phyloP scores from a whole-genome alignment of 2,113 vertebrate species.

The Cephalopterus ornatus region DNA sequence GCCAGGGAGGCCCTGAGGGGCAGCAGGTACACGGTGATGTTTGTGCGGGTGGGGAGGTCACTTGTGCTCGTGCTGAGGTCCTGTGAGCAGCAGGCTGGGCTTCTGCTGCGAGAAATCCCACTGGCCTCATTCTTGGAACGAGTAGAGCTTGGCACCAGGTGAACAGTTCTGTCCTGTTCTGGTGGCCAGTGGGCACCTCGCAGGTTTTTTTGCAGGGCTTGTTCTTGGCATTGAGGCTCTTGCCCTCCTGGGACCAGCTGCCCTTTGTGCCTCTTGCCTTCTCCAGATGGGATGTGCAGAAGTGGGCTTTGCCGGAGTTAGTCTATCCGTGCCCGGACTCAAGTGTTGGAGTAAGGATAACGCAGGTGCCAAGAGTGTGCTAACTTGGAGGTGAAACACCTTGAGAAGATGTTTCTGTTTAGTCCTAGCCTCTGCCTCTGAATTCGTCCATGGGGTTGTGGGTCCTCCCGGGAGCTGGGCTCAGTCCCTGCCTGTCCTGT shows the following conservation, averaged over 20 bases:
- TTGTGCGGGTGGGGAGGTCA: accelerated
- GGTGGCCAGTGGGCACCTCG: accelerated
- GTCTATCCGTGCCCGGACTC: accelerated
- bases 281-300: not conserved
- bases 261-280: not conserved
- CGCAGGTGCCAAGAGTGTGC: accelerated
- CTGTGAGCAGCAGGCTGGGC: not conserved
- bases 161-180: accelerated
- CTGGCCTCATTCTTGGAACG: not conserved
- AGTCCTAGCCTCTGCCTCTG: not conserved
- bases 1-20: not conserved
- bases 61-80: not conserved
- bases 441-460: not conserved
- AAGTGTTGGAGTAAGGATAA: not conserved
- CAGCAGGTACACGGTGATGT: not conserved
- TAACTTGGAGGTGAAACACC: not conserved
- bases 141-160: not conserved
- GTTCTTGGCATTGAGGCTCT: not conserved
- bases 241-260: accelerated
- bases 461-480: not conserved
- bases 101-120: not conserved
- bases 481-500: not conserved
- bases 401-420: not conserved
- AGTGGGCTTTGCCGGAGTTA: not conserved
- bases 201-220: not conserved